Conservation (phyloP, 2,888 invertebrate species). For the Carcina quercana region DNA sequence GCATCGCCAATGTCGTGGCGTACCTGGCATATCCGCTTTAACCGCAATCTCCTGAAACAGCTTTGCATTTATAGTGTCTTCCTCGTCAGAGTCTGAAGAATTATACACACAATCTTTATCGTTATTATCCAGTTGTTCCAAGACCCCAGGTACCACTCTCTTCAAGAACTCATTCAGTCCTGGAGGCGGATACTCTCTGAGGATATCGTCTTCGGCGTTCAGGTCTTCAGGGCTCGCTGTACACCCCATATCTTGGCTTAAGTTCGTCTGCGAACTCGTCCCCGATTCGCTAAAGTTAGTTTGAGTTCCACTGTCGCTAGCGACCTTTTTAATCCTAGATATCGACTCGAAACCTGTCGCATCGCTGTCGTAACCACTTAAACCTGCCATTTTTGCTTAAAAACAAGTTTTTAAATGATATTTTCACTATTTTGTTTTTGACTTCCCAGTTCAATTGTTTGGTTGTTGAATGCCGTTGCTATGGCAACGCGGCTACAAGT, state of each 20-base stretch:
- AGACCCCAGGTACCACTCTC: conserved; percentile 48
- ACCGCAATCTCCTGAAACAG: conserved; percentile 45
- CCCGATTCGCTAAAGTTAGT: conserved; percentile 38
- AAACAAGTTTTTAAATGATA: conserved; percentile 1
- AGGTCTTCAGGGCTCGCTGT: conserved; percentile 35
- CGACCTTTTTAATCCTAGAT: conserved; percentile 24
- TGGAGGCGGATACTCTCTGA: conserved; percentile 41
- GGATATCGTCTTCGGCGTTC: conserved; percentile 29
- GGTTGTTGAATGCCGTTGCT: conserved; percentile 6
- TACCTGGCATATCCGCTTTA: conserved; percentile 23
- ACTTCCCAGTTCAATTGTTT: conserved; percentile 10
- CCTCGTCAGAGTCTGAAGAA: conserved; percentile 59
- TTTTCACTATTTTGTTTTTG: not conserved
- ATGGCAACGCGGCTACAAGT: conserved; percentile 6
- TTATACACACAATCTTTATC: conserved; percentile 31
- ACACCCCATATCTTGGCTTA: conserved; percentile 34
- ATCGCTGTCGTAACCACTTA: conserved; percentile 59
- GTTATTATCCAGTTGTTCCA: conserved; percentile 48
- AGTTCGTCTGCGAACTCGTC: conserved; percentile 36
- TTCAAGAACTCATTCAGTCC: conserved; percentile 52
- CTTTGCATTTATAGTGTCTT: conserved; percentile 39
- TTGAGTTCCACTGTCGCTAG: conserved; percentile 36
- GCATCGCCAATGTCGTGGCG: too few species aligned
- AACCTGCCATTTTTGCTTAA: conserved; percentile 34
- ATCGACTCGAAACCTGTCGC: conserved; percentile 50